phyloP scores from a whole-genome alignment of 2,888 invertebrate species.

The Hedychridium roseum region DNA sequence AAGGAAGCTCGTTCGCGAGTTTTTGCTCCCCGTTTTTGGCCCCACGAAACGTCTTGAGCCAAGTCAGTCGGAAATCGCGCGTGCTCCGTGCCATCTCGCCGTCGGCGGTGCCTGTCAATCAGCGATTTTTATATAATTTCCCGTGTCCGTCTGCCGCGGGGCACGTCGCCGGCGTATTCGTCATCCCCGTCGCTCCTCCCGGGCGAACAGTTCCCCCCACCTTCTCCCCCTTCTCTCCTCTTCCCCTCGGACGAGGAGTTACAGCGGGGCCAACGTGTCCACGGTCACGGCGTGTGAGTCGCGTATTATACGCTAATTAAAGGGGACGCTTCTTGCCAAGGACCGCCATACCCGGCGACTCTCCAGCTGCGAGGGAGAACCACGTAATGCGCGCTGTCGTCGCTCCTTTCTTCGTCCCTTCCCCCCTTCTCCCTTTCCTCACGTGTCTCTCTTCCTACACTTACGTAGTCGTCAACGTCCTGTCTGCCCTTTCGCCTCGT shows the following conservation, averaged over 20 bases:
- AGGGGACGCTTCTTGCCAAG: slow-evolving; percentile 28
- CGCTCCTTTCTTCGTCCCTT: slow-evolving; percentile 18
- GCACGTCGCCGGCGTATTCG: slow-evolving; percentile 7
- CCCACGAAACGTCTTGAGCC: no score
- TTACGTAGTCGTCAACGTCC: no score
- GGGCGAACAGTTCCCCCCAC: neutral
- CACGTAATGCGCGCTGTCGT: slow-evolving; percentile 8
- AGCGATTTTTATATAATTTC: slow-evolving; percentile 52
- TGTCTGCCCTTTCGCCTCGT: no score
- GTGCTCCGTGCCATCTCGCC: neutral
- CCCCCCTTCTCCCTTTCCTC: slow-evolving; percentile 3
- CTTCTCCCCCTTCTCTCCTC: neutral
- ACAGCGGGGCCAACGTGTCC: no score
- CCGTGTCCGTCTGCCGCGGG: slow-evolving; percentile 28
- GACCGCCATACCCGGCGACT: no score
- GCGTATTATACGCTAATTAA: slow-evolving; percentile 48
- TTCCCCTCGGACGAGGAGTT: slow-evolving; percentile 3
- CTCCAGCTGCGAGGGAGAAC: no score
- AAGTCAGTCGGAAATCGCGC: no score
- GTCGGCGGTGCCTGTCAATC: slow-evolving; percentile 28
- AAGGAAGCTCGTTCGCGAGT: no score
- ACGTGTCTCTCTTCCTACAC: slow-evolving; percentile 4
- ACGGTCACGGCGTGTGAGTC: slow-evolving; percentile 30
- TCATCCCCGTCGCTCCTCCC: slow-evolving; percentile 2
- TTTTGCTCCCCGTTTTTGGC: no score